Conservation (phyloP, 53 echinoderm and acorn worm species). For the Arbacia lixula region DNA sequence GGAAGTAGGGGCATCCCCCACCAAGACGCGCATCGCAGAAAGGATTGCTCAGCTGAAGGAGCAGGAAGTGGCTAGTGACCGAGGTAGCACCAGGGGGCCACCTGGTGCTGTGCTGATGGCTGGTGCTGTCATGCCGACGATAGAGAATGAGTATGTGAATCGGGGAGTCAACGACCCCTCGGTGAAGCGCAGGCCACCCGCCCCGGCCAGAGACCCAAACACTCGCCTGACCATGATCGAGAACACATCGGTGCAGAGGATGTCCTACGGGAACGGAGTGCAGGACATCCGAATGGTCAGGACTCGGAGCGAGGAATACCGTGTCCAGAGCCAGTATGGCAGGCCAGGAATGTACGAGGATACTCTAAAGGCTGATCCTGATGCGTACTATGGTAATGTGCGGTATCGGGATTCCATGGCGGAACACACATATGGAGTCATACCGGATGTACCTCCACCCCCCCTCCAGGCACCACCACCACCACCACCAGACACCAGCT, state of each 20-base stretch:
- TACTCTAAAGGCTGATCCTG: neutral
- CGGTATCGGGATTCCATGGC: neutral
- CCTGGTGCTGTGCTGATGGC: neutral
- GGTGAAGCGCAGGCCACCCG: slow-evolving; percentile 75
- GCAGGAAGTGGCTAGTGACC: slow-evolving; percentile 54
- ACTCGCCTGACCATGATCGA: slow-evolving; percentile 72
- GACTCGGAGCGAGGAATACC: slow-evolving; percentile 34
- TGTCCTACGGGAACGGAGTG: slow-evolving; percentile 28
- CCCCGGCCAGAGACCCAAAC: slow-evolving; percentile 77
- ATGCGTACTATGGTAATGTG: slow-evolving; percentile 20
- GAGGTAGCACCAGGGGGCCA: slow-evolving; percentile 37
- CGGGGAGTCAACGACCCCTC: neutral
- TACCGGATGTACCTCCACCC: slow-evolving; percentile 74
- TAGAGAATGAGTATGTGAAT: slow-evolving; percentile 53
- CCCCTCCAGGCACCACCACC: slow-evolving; percentile 49
- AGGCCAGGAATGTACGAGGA: slow-evolving; percentile 10
- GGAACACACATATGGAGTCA: slow-evolving; percentile 34
- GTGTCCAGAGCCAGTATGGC: slow-evolving; percentile 9
- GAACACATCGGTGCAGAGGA: slow-evolving; percentile 34
- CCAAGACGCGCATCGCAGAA: slow-evolving; percentile 40
- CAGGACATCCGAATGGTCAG: slow-evolving; percentile 45
- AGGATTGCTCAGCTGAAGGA: slow-evolving; percentile 48
- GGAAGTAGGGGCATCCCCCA: slow-evolving; percentile 8
- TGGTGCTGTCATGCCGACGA: slow-evolving; percentile 13
- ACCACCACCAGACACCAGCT: slow-evolving; percentile 7